These are phyloP conservation scores for Odontocerum albicorne DNA, from an alignment of 2,888 invertebrate species.

Conservation along the genomic window DNA sequence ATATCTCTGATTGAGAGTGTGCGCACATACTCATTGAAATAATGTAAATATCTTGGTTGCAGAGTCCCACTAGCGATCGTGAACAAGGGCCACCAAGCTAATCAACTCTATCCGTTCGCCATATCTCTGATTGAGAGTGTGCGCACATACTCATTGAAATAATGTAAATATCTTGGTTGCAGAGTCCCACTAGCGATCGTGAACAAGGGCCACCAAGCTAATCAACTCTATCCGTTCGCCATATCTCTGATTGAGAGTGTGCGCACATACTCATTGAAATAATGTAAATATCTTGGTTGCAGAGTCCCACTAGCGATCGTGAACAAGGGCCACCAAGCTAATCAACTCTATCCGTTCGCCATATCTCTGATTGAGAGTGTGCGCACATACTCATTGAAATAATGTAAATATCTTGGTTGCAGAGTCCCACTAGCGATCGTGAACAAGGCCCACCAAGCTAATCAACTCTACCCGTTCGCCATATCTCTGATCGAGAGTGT, in stretches of 20 bases:
- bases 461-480: constrained; percentile 97
- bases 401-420: no score
- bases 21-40: constrained; percentile 91
- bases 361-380: constrained; percentile 98
- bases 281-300: constrained; percentile 39
- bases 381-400: constrained; percentile 91
- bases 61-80: constrained; percentile 97
- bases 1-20: constrained; percentile 98
- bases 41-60: constrained; percentile 36
- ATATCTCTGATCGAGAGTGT: constrained; percentile 98
- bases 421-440: constrained; percentile 97
- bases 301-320: constrained; percentile 97
- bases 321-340: constrained; percentile 98
- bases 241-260: constrained; percentile 98
- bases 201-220: constrained; percentile 98
- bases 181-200: constrained; percentile 97
- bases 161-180: constrained; percentile 36
- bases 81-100: constrained; percentile 98
- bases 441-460: constrained; percentile 98
- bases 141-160: constrained; percentile 91
- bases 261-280: constrained; percentile 88
- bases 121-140: constrained; percentile 98
- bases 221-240: constrained; percentile 97
- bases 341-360: constrained; percentile 97
- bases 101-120: constrained; percentile 97